Evolutionary conservation across 2,797 vertebrate genomes (phyloP).

Genomic region (Mareca strepera): DNA sequence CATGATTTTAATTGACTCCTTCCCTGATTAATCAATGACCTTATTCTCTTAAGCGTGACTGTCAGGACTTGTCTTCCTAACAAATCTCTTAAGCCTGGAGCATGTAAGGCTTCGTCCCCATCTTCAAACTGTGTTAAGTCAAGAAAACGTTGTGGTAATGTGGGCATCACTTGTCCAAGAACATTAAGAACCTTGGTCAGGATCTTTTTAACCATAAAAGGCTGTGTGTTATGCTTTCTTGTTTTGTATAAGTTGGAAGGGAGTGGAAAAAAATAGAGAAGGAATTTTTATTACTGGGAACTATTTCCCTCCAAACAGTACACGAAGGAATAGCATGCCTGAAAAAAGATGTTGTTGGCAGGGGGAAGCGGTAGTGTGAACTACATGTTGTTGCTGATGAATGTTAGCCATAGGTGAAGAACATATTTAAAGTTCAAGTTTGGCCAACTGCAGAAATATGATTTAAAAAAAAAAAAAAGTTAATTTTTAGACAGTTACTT

Average conservation of each 20-base stretch:
- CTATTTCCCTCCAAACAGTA: constrained; percentile 75
- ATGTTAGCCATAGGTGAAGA: background rate
- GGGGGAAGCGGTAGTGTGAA: background rate
- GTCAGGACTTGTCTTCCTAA: constrained; percentile 62
- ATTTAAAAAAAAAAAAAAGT: background rate
- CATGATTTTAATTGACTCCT: constrained; percentile 53
- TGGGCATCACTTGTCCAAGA: constrained; percentile 75
- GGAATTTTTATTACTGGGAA: constrained; percentile 81
- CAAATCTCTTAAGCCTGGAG: constrained; percentile 59
- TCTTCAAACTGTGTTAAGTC: constrained; percentile 69
- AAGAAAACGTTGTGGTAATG: constrained; percentile 66
- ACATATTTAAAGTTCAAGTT: background rate
- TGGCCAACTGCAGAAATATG: background rate
- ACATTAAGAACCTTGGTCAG: constrained; percentile 73
- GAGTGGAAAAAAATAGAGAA: constrained; percentile 74
- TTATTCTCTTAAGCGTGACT: constrained; percentile 61
- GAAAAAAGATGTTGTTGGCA: constrained; percentile 62
- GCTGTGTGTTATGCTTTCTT: constrained; percentile 77
- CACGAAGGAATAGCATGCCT: constrained; percentile 68
- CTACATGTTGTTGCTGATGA: background rate
- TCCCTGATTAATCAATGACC: constrained; percentile 70
- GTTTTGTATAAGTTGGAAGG: constrained; percentile 75
- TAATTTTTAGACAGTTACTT: background rate
- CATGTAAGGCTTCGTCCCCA: constrained; percentile 55
- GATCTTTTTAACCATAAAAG: constrained; percentile 80